Evolutionary conservation across 2,888 invertebrate genomes (phyloP).

Genomic region (Neria commutata): DNA sequence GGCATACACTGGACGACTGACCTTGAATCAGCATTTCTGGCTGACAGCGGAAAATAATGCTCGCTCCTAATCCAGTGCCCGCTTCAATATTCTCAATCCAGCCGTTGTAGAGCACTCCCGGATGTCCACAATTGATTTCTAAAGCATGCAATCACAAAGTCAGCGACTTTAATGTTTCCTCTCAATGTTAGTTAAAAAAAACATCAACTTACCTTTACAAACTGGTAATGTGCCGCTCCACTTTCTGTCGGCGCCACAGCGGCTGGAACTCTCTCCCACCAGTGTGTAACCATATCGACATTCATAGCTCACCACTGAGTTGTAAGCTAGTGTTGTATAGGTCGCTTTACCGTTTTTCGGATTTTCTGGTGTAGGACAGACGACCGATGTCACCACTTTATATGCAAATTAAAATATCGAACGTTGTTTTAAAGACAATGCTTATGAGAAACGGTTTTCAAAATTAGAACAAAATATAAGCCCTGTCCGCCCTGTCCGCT

Average conservation of each 20-base stretch:
- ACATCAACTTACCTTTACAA: conserved; percentile 77
- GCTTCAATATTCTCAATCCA: conserved; percentile 90
- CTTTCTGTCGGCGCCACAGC: conserved; percentile 91
- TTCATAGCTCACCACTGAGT: conserved; percentile 93
- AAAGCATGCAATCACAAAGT: conserved; percentile 18
- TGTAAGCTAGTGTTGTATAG: conserved; percentile 91
- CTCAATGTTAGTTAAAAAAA: background rate
- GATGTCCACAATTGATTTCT: conserved; percentile 97
- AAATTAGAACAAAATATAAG: too few relatives aligned
- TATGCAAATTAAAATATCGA: background rate
- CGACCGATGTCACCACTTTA: conserved; percentile 86
- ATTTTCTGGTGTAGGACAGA: conserved; percentile 90
- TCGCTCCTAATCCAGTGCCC: conserved; percentile 89
- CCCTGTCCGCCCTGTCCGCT: too few relatives aligned
- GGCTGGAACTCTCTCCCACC: conserved; percentile 85
- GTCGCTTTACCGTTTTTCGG: conserved; percentile 92
- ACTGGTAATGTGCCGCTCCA: conserved; percentile 93
- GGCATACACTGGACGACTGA: conserved; percentile 88
- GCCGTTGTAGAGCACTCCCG: conserved; percentile 93
- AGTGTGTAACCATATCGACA: conserved; percentile 94
- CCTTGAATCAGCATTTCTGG: conserved; percentile 91
- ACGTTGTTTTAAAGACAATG: too few relatives aligned
- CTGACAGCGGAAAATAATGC: conserved; percentile 91
- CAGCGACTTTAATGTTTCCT: background rate
- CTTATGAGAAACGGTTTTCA: too few relatives aligned